phyloP scores from a whole-genome alignment of 2,888 invertebrate genomes.

The Blastobasis adustella region DNA sequence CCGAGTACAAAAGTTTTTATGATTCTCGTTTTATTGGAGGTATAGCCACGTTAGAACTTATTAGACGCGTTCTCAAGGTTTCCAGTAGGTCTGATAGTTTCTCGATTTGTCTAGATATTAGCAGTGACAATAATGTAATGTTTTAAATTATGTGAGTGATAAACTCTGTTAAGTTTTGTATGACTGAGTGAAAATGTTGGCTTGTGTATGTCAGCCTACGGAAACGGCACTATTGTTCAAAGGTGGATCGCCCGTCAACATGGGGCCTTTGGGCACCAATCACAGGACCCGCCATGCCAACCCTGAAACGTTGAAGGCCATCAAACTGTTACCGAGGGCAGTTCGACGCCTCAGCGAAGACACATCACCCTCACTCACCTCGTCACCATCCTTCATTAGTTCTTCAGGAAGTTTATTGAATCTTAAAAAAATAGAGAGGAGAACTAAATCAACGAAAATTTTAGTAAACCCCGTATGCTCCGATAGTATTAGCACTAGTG shows the following conservation, averaged over 20 bases:
- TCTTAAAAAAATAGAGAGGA: conserved; percentile 62
- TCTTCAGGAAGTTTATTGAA: conserved; percentile 54
- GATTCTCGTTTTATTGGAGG: neutral
- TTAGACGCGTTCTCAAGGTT: conserved; percentile 8
- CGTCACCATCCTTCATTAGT: conserved; percentile 48
- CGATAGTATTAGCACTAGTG: conserved; percentile 56
- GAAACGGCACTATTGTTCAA: conserved; percentile 72
- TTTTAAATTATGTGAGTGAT: conserved; percentile 8
- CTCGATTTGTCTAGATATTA: neutral
- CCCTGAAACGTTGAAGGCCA: conserved; percentile 48
- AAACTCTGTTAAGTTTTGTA: conserved; percentile 20
- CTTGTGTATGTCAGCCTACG: conserved; percentile 79
- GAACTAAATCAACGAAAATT: conserved; percentile 66
- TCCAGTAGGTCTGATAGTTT: conserved; percentile 3
- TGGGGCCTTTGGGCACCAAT: conserved; percentile 69
- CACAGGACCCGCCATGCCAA: conserved; percentile 52
- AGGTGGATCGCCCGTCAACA: conserved; percentile 68
- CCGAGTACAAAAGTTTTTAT: neutral
- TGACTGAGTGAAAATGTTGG: conserved; percentile 74
- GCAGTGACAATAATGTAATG: neutral
- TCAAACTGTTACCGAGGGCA: conserved; percentile 44
- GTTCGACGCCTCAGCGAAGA: conserved; percentile 44
- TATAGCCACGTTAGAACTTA: neutral
- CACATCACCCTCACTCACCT: conserved; percentile 39
- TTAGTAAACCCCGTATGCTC: conserved; percentile 64